Base-by-base conservation (phyloP, 1,140 invertebrate species). In the Plutomurus gul region DNA sequence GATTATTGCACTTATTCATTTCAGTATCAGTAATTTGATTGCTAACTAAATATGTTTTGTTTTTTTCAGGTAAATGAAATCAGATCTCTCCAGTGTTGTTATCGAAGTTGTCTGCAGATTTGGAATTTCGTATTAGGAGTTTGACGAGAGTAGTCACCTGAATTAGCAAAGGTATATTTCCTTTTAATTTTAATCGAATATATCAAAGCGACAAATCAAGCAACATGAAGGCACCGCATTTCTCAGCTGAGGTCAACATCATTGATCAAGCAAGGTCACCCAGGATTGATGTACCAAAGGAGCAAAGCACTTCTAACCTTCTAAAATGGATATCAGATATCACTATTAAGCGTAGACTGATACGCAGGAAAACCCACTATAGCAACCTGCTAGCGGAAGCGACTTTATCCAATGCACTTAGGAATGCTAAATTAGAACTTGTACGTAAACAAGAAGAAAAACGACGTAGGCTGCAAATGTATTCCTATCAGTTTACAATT, bases 381-480 rank as follows among this genome's bases (percentile, higher is more conserved):
- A 78, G 82, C 20, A 76, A 83, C 73, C 71, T 83, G 8, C 37
- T 78, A 11, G 79, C 79, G 16, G 82, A 83, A 40, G 79, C 79
- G 13, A 46, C 77, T 25, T 43, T 83, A n/a, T 80, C 82, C 3
- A 79, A 71, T 33, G n/a, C 75, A 16, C 40, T 81, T 4, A 77
- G 71, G 39, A 39, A 75, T 20, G 77, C 77, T 20, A 76, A 76
- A 33, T 40, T 13, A 47, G 80, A 81, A 47, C 46, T 81, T 22
- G 78, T 76, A 13, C 30, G 36, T 25, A 75, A 77, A 43, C 80
- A 81, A 36, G 80, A 81, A 56, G 77, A 78, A 36, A 82, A 83
- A 65, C 33, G 82, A 33, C 72, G 39, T 40, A 81, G 78, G 18
- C 73, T 78, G 18, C 78, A 82, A 30, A 75, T 51, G 65, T 82